Conservation (phyloP, 2,797 vertebrate species). For the Myotis pilosus region DNA sequence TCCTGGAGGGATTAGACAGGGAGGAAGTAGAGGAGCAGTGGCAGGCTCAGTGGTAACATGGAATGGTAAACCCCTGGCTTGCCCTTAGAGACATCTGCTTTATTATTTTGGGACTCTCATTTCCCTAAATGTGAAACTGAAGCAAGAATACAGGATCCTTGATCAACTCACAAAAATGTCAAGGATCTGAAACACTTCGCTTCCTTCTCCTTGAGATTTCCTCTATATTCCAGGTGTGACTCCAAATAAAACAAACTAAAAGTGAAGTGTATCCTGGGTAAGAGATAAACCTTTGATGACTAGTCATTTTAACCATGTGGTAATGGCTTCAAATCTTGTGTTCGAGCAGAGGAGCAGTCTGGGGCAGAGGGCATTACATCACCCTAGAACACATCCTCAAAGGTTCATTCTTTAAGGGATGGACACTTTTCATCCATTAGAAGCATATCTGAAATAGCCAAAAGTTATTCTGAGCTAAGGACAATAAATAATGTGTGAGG, state of each 20-base stretch:
- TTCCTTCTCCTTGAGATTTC: neutral
- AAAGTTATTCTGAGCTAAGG: neutral
- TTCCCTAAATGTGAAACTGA: conserved; percentile 6
- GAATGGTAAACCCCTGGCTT: neutral
- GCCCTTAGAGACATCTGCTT: neutral
- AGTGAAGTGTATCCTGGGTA: neutral
- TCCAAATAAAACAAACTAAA: neutral
- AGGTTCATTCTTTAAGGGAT: neutral
- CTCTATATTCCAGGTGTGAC: neutral
- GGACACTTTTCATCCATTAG: neutral
- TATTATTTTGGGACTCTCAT: neutral
- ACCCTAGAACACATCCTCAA: neutral
- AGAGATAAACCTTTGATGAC: neutral
- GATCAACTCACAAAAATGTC: conserved; percentile 27
- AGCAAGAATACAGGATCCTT: neutral
- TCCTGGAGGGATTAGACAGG: neutral
- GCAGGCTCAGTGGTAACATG: neutral
- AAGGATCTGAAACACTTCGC: neutral
- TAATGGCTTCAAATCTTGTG: neutral
- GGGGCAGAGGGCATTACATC: neutral
- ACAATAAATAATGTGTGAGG: neutral
- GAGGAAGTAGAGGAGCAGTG: neutral
- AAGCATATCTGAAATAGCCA: conserved; percentile 21
- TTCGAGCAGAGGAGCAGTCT: neutral
- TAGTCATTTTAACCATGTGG: neutral